Evolutionary conservation across 2,888 invertebrate species (phyloP), one percentile per base, ranked within the genome.

Genomic region (Sarcophaga caerulescens): DNA sequence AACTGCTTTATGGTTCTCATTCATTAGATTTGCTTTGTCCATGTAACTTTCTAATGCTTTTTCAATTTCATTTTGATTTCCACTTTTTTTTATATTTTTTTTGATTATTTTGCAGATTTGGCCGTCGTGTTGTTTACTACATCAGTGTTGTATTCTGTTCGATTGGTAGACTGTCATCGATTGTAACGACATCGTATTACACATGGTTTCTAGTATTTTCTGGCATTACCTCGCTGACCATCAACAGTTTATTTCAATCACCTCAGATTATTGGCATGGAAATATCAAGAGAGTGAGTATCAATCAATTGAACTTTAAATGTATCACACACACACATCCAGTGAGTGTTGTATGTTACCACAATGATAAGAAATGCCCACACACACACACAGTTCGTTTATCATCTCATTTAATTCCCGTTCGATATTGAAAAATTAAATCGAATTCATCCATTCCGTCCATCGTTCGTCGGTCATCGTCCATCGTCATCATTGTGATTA

Each of bases 181-280:
- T 94, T 60, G 79, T 94, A 60, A 92, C 93, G 57, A 92, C 93
- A 11, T 89, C 90, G 57, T 92, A 92, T 85, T 94, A 93, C 88
- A 90, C 90, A 8, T 89, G 93, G 90, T 94, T 94, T 88, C 89
- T 94, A 77, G 89, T 93, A 73, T 92, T 93, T 79, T 91, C 92
- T 70, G 89, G 94, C 69, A 86, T 94, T 23, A 93, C 94, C n/a
- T 93, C 93, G 80, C 88, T 94, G 45, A 91, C 94, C 57, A 92
- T 93, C 11, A 93, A 93, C 84, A 92, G 94, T 70, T 91, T 94
- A 19, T 94, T 94, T 88, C 93, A 94, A 89, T 92, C 94, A 75
- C 94, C 94, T 14, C 90, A 94, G 84, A 93, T 94, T 85, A 93
- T 94, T 85, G 93, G 94, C 83, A 94, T 94, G 94, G 94, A 94